These are phyloP conservation scores for Lethenteron camtschaticum DNA, from an alignment of 2,113 vertebrate species.

Conservation along the genomic window DNA sequence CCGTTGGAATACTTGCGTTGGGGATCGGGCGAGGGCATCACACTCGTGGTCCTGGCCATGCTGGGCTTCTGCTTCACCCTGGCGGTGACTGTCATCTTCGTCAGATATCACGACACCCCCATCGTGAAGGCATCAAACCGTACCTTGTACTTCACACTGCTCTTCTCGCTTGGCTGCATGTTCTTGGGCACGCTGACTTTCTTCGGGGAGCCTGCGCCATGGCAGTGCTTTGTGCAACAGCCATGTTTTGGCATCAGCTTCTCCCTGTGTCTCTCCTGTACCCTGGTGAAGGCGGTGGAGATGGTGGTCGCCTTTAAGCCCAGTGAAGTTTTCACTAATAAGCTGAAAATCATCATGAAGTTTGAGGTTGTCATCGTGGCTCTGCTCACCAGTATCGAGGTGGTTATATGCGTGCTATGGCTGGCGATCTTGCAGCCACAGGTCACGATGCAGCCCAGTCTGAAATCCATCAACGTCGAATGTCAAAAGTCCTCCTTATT, in stretches of 20 bases:
- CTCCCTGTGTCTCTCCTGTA: not conserved
- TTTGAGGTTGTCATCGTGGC: not conserved
- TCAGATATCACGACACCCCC: slow-evolving; percentile 1
- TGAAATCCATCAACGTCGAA: not conserved
- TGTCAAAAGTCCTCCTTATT: not conserved
- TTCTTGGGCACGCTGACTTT: not conserved
- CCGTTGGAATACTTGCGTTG: not conserved
- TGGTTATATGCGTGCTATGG: slow-evolving; percentile 3
- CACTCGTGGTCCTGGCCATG: not conserved
- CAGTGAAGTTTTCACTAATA: not conserved
- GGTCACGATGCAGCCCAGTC: not conserved
- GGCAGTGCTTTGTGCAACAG: slow-evolving; percentile 1
- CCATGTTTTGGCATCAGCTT: slow-evolving; percentile 6
- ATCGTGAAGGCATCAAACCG: slow-evolving; percentile 1
- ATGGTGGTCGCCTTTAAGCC: slow-evolving; percentile 4
- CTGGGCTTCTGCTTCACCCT: not conserved
- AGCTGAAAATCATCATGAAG: not conserved
- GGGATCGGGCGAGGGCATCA: not conserved
- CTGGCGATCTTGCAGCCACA: not conserved
- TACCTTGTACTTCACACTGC: not conserved
- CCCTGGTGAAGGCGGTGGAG: slow-evolving; percentile 4
- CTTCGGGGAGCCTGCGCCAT: not conserved
- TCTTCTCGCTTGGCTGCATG: not conserved
- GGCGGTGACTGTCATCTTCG: not conserved
- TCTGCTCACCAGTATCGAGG: not conserved